Conservation (phyloP, 2,888 invertebrate genomes). For the Macrophya alboannulata region DNA sequence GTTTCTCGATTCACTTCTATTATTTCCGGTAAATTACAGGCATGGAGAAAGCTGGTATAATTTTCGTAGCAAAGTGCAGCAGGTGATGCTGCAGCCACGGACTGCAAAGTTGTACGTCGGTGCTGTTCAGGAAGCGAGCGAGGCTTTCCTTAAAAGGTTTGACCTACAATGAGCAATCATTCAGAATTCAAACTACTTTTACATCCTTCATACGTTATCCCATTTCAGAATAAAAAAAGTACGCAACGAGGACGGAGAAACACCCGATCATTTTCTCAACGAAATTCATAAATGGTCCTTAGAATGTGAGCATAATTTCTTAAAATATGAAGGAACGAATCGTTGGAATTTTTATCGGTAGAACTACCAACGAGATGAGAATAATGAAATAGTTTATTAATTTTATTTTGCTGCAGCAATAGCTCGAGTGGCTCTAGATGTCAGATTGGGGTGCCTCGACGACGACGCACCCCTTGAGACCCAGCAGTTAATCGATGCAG, state of each 20-base stretch:
- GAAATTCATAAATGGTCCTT: conserved; percentile 91
- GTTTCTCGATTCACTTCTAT: neutral
- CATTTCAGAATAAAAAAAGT: conserved; percentile 82
- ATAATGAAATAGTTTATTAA: neutral
- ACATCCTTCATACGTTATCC: neutral
- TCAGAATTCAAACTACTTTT: conserved; percentile 52
- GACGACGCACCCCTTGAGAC: conserved; percentile 82
- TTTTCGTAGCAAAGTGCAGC: conserved; percentile 89
- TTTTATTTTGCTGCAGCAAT: conserved; percentile 82
- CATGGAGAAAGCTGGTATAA: conserved; percentile 92
- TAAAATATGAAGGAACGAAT: neutral
- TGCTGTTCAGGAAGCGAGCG: conserved; percentile 87
- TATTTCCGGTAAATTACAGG: conserved; percentile 77
- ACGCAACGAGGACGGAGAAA: conserved; percentile 82
- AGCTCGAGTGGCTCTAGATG: conserved; percentile 86
- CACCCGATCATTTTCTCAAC: conserved; percentile 86
- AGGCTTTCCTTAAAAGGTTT: conserved; percentile 86
- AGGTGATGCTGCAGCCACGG: conserved; percentile 88
- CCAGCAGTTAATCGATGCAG: conserved; percentile 85
- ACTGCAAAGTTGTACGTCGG: conserved; percentile 88
- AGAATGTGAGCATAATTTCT: conserved; percentile 86
- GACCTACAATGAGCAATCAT: neutral
- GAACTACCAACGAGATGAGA: neutral
- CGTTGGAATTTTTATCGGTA: neutral
- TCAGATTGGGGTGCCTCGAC: conserved; percentile 85